phyloP scores from a whole-genome alignment of 2,113 vertebrate species.

The Panthera leo region DNA sequence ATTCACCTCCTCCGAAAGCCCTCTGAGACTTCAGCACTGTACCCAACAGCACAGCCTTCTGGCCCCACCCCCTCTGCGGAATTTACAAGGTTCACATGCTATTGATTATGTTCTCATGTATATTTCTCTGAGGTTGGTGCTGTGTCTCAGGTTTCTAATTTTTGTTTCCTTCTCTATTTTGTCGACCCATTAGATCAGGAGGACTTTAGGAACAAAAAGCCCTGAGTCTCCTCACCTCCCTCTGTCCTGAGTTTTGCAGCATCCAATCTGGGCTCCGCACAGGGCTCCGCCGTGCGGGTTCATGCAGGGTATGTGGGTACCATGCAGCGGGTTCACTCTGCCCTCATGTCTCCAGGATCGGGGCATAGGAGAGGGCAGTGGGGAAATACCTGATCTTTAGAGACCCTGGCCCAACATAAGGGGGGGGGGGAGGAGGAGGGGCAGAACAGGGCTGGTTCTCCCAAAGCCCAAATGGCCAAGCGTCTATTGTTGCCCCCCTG shows the following conservation, averaged over 20 bases:
- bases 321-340: background rate
- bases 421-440: too few species aligned
- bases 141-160: background rate
- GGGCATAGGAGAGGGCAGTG: background rate
- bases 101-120: background rate
- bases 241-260: background rate
- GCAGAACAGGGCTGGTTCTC: background rate
- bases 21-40: background rate
- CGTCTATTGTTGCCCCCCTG: background rate
- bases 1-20: constrained; percentile 3
- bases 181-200: background rate
- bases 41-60: background rate
- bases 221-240: background rate
- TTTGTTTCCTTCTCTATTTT: background rate
- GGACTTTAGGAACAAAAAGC: background rate
- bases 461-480: background rate
- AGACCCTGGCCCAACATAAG: background rate
- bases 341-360: background rate
- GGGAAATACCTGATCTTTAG: background rate
- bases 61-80: background rate
- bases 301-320: too few species aligned
- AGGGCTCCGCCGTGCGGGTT: background rate
- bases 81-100: background rate
- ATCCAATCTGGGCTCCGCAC: background rate
- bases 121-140: background rate